Evolutionary conservation across 2,888 invertebrate genomes (phyloP), one percentile per base, ranked within the genome.

Genomic region (Drosophila dives): DNA sequence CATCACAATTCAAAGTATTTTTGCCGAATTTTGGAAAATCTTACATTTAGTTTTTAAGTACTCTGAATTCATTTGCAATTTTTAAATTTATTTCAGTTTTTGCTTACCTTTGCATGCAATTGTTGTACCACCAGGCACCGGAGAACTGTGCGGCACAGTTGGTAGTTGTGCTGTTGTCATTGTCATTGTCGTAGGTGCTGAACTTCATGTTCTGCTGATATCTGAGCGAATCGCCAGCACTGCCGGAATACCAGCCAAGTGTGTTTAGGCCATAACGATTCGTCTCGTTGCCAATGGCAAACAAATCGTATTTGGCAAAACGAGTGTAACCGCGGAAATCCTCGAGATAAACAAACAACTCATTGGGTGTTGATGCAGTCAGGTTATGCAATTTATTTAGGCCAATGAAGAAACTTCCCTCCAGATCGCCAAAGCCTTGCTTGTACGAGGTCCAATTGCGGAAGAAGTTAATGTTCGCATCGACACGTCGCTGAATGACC

Each of bases 91-190:
- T 40, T n/a, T 29, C 29, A 1, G 29, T 51, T 5, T 1, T 3
- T 2, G 1, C 65, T 72, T 80, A 95, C 95, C 95, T 94, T 78
- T 94, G 94, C 78, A 95, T 95, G 81, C 96, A 96, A 49, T 94
- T 94, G 81, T 94, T 95, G 89, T 96, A 96, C 96, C 96, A 96
- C 96, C 96, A 96, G 2, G 95, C 96, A 1, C 96, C 96, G 1
- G 94, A 94, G 81, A 95, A 96, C 55, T 95, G 94, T 32, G 93
- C 91, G 0, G 96, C 95, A 91, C 96, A 96, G 66, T 94, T 94
- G 2, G 0, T 95, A 59, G 95, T 2, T 23, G 23, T 95, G 33
- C 93, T 93, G 95, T 95, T 95, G 83, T 96, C 96, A 69, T 95
- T 95, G 89, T 96, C 96, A 49, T 94, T 90, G 86, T 96, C 96